These are phyloP conservation scores for Scotopteryx bipunctaria DNA, from an alignment of 2,888 invertebrate species.

Conservation along the genomic window DNA sequence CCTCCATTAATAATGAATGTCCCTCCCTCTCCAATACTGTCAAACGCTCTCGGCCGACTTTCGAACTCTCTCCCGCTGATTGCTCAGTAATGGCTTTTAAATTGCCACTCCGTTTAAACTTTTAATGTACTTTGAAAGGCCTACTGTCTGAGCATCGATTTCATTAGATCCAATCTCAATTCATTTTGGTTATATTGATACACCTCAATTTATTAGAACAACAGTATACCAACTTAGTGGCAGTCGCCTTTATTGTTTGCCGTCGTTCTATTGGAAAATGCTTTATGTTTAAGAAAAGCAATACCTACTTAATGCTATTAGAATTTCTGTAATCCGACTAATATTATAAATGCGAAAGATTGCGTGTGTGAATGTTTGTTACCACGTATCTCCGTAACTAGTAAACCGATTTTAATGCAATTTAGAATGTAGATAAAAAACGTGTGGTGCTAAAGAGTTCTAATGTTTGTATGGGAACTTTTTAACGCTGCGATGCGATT, in stretches of 20 bases:
- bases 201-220: conserved; percentile 6
- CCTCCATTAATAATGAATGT: conserved; percentile 50
- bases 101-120: conserved; percentile 55
- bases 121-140: conserved; percentile 48
- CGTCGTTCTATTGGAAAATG: neutral
- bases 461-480: too few relatives aligned
- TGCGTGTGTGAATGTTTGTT: too few relatives aligned
- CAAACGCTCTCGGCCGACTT: conserved; percentile 41
- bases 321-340: too few relatives aligned
- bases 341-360: too few relatives aligned
- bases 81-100: conserved; percentile 68
- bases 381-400: too few relatives aligned
- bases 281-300: too few relatives aligned
- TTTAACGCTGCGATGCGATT: too few relatives aligned
- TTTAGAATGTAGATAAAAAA: too few relatives aligned
- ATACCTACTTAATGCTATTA: too few relatives aligned
- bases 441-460: too few relatives aligned
- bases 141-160: conserved; percentile 40
- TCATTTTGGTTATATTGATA: neutral
- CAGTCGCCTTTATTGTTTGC: neutral
- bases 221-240: neutral
- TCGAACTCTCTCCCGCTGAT: conserved; percentile 50
- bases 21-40: conserved; percentile 36
- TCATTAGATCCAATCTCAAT: conserved; percentile 8
- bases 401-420: too few relatives aligned